Evolutionary conservation across 30 jellyfish, hydroid and myxozoan genomes (phyloP).

Genomic region (Turritopsis rubra): DNA sequence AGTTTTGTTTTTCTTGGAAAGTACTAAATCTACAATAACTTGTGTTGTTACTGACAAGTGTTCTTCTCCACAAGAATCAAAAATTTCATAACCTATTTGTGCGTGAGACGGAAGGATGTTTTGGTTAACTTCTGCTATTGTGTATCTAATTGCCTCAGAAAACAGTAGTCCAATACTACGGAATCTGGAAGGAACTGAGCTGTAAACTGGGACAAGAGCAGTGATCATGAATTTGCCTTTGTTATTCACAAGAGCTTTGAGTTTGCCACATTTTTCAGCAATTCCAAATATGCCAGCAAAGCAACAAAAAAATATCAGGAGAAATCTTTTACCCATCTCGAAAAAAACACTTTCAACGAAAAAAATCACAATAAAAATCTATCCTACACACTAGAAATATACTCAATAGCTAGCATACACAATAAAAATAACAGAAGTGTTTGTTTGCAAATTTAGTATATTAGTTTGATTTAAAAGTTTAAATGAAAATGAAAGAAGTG

Average conservation of each 20-base stretch:
- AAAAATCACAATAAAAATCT: neutral
- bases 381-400: neutral
- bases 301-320: neutral
- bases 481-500: neutral
- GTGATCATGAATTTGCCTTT: neutral
- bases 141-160: constrained; percentile 8
- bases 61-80: constrained; percentile 17
- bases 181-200: neutral
- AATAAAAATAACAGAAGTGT: neutral
- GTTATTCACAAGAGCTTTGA: neutral
- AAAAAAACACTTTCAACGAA: neutral
- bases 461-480: neutral
- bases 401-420: neutral
- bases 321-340: neutral
- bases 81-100: constrained; percentile 6
- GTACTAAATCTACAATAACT: neutral
- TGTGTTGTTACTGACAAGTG: neutral
- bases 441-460: neutral
- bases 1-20: neutral
- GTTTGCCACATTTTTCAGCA: neutral
- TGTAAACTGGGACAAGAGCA: neutral
- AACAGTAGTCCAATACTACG: constrained; percentile 4
- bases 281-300: neutral
- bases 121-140: constrained; percentile 9
- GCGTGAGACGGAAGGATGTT: neutral